Percentiles rank a stretch among this genome's conserved stretches.
phyloP scores from a whole-genome alignment of 2,797 vertebrate genomes.

The Micrastur ruficollis region DNA sequence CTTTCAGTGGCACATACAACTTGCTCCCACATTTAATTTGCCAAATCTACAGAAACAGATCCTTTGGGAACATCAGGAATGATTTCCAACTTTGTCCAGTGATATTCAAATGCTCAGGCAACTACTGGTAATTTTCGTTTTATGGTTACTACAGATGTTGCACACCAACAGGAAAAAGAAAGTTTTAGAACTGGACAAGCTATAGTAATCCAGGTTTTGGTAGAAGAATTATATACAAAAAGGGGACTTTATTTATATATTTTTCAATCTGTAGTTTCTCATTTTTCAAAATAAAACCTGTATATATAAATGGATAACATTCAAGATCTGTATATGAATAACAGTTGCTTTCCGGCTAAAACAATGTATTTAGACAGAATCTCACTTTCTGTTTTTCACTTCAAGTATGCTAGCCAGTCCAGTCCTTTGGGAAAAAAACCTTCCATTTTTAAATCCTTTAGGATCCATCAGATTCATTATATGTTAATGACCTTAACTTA shows the following conservation, averaged over 20 bases:
- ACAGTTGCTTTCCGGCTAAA: conserved; percentile 20
- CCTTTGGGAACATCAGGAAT: neutral
- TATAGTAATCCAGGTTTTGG: conserved; percentile 7
- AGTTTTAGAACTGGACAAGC: conserved; percentile 58
- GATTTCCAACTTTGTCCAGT: conserved; percentile 13
- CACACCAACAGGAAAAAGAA: neutral
- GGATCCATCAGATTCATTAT: conserved; percentile 25
- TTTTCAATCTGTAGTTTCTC: conserved; percentile 25
- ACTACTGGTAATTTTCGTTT: neutral
- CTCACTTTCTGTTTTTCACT: conserved; percentile 40
- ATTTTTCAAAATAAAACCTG: conserved; percentile 56
- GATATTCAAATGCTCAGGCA: conserved; percentile 36
- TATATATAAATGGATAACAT: conserved; percentile 47
- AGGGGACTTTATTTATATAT: conserved; percentile 19
- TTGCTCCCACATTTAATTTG: neutral
- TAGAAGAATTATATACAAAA: conserved; percentile 39
- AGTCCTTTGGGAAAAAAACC: conserved; percentile 3
- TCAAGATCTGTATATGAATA: neutral
- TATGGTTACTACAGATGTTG: conserved; percentile 3
- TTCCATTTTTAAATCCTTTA: conserved; percentile 26
- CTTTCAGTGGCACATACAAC: neutral
- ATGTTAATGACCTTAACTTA: conserved; percentile 18
- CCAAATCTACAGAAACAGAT: neutral
- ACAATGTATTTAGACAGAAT: conserved; percentile 32
- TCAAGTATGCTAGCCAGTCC: conserved; percentile 25